Evolutionary conservation across 2,797 vertebrate species (phyloP).

Genomic region (Acanthis flammea): DNA sequence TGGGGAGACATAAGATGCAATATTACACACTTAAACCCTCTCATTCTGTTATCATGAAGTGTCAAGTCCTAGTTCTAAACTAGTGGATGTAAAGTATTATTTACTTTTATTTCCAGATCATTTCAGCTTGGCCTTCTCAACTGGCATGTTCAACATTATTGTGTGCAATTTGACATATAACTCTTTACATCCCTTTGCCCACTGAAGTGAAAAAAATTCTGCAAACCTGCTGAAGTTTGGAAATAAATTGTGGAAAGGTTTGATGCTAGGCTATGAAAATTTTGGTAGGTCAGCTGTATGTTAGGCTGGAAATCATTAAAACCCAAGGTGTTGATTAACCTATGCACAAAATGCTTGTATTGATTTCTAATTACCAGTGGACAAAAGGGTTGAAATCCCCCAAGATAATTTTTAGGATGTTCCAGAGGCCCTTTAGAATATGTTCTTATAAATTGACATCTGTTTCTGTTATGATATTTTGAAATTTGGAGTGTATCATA

Average conservation of each 20-base stretch:
- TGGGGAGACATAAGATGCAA: background rate
- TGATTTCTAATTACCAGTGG: background rate
- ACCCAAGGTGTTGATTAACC: background rate
- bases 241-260: background rate
- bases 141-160: background rate
- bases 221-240: background rate
- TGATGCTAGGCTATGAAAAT: background rate
- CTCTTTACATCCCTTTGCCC: background rate
- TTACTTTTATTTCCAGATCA: background rate
- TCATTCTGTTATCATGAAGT: background rate
- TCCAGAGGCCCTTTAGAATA: background rate
- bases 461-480: background rate
- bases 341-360: background rate
- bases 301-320: background rate
- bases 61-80: background rate
- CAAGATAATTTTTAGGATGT: background rate
- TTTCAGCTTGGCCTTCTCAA: background rate
- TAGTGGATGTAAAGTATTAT: background rate
- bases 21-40: background rate
- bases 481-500: background rate
- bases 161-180: background rate
- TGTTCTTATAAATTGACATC: background rate
- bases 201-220: background rate
- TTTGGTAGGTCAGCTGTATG: background rate
- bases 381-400: background rate